A percentile compares a stretch with the other conserved stretches of the same genome.
Conservation (phyloP, 2,113 vertebrate genomes). For the Dicentrarchus labrax region DNA sequence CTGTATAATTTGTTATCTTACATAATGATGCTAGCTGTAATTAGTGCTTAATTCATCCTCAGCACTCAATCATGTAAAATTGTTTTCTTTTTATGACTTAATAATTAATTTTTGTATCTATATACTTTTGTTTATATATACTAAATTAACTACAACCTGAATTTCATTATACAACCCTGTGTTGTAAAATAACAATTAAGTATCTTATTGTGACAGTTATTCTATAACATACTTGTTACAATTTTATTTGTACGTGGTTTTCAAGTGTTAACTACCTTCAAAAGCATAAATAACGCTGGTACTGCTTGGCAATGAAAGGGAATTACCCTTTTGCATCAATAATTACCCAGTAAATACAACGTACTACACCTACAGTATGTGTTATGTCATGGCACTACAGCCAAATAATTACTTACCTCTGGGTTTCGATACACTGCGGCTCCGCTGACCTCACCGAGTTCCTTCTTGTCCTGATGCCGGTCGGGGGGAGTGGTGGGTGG, state of each 20-base stretch:
- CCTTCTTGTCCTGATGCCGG: slow-evolving; percentile 56
- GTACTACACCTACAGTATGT: neutral
- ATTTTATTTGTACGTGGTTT: neutral
- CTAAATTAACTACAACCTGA: too few relatives aligned
- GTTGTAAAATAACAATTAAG: neutral
- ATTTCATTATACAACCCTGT: too few relatives aligned
- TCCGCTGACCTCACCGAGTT: slow-evolving; percentile 76
- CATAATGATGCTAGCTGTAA: neutral
- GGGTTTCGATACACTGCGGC: slow-evolving; percentile 84
- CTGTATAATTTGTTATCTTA: neutral
- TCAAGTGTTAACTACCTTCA: neutral
- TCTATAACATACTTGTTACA: too few relatives aligned
- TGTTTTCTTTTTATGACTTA: too few relatives aligned
- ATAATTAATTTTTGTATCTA: too few relatives aligned
- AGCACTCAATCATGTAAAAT: too few relatives aligned
- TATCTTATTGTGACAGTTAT: neutral
- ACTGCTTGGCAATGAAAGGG: too few relatives aligned
- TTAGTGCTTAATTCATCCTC: too few relatives aligned
- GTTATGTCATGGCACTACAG: neutral
- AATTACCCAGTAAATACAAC: neutral
- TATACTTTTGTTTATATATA: too few relatives aligned
- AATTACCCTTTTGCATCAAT: neutral
- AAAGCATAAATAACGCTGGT: neutral
- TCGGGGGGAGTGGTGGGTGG: slow-evolving; percentile 14
- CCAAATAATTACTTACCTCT: slow-evolving; percentile 77